These are phyloP conservation scores for Dicrurus megarhynchus DNA, from an alignment of 2,113 vertebrate species.

Conservation along the genomic window DNA sequence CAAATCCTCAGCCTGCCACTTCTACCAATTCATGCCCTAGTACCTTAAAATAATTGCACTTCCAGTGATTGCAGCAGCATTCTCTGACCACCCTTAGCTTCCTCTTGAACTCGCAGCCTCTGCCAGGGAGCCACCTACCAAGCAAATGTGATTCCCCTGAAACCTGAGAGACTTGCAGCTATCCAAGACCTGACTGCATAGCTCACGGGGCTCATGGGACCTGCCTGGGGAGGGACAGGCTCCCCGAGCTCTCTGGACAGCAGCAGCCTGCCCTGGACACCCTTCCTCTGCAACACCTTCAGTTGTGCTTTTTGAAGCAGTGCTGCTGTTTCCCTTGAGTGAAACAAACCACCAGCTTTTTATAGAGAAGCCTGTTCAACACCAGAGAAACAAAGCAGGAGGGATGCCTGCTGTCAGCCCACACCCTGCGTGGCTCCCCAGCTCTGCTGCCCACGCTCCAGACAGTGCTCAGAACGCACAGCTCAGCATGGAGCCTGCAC, in stretches of 20 bases:
- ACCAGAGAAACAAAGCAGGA: background rate
- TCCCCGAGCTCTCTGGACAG: accelerated
- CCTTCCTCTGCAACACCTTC: background rate
- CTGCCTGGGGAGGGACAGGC: background rate
- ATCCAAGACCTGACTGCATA: background rate
- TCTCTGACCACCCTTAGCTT: background rate
- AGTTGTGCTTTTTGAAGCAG: background rate
- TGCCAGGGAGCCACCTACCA: background rate
- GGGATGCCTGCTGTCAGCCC: background rate
- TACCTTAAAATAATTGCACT: constrained; percentile 7
- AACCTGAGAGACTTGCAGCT: background rate
- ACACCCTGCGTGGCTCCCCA: background rate
- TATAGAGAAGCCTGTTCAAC: background rate
- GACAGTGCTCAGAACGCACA: accelerated
- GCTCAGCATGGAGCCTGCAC: background rate
- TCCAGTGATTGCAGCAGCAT: background rate
- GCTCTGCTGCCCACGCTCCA: background rate
- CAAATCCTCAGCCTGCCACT: background rate
- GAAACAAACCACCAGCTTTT: background rate
- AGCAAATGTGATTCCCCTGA: background rate
- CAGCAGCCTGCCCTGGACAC: background rate
- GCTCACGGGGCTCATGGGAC: background rate
- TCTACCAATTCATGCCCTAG: background rate
- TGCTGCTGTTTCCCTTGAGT: background rate
- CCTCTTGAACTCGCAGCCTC: background rate